Base-by-base conservation (phyloP, 2,888 invertebrate genomes). In the Poecilobothrus nobilitatus region DNA sequence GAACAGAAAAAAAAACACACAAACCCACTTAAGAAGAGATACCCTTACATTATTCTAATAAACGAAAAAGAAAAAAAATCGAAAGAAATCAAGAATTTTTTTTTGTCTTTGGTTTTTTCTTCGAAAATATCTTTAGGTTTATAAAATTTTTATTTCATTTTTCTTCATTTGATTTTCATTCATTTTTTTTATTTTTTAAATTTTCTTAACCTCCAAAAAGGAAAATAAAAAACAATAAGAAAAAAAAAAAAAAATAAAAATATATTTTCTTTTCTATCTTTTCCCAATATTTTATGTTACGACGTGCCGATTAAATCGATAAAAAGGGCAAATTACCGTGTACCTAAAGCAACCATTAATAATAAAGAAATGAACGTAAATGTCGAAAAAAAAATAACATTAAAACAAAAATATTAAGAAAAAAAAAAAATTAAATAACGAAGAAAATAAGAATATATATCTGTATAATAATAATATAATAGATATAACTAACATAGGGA, bases 261-360 rank as follows among this genome's bases (percentile, higher is more conserved):
- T 27, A 27, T 34, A 41, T 68, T 68, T 53, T 41, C 15, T 41
- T 21, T 63, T 18, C 18, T 21, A n/a, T 22, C n/a, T 27, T 63
- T 63, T 4, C 6, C 18, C 27, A 15, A 63, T 27, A 27, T 27
- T 18, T 63, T 22, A 34, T 66, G 63, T 66, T 63, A 68, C 66
- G 62, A 63, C 33, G 41, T 68, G 66, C 63, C 70, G 69, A 69
- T 69, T 69, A 53, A 65, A 69, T 69, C 69, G 67, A 69, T 65
- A 67, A 67, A 65, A 69, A 67, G 34, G 69, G 67, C 69, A 69
- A 69, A 69, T 69, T 69, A 67, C 69, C 69, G 67, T 69, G 69
- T 67, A 69, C 69, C 67, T 65, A 27, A 69, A 67, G 67, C 67
- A 69, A 69, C 69, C 69, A 69, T 69, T 69, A 69, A 67, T 69